These are phyloP conservation scores for Epinephelus cyanopodus DNA, from an alignment of 2,113 vertebrate species.

Conservation along the genomic window DNA sequence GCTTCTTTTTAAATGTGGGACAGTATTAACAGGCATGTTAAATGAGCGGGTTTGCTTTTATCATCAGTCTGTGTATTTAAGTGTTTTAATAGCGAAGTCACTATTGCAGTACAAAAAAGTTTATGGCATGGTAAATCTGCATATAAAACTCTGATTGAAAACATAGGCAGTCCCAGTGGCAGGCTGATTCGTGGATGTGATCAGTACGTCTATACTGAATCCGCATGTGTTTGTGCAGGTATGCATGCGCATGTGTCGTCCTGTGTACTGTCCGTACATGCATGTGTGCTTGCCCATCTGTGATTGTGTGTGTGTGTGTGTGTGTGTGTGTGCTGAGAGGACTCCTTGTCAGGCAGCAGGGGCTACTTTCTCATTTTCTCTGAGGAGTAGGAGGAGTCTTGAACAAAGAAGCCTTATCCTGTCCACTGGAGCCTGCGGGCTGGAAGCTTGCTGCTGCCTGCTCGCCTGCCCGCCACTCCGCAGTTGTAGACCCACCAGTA, in stretches of 20 bases:
- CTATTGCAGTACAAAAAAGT: background rate
- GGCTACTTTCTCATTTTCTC: constrained; percentile 94
- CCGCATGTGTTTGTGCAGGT: constrained; percentile 43
- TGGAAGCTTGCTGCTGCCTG: constrained; percentile 86
- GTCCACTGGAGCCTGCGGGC: constrained; percentile 84
- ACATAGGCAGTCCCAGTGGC: background rate
- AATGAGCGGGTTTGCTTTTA: constrained; percentile 17
- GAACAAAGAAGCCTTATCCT: constrained; percentile 95
- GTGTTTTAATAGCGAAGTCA: constrained; percentile 22
- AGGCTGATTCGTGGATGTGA: background rate
- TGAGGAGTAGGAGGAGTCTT: constrained; percentile 84
- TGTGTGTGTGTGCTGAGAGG: constrained; percentile 75
- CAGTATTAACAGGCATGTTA: background rate
- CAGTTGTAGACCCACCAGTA: constrained; percentile 62
- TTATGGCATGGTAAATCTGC: constrained; percentile 13
- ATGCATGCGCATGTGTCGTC: constrained; percentile 48
- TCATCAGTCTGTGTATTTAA: constrained; percentile 7
- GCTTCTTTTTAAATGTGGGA: background rate
- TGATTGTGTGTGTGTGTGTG: constrained; percentile 4
- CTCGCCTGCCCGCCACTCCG: constrained; percentile 69
- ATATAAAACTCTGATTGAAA: constrained; percentile 4
- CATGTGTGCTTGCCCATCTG: constrained; percentile 40
- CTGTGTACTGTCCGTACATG: constrained; percentile 27
- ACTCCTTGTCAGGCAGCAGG: constrained; percentile 85
- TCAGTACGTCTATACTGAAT: background rate